Base-by-base conservation (phyloP, 2,888 invertebrate genomes). In the Diaprepes abbreviatus region DNA sequence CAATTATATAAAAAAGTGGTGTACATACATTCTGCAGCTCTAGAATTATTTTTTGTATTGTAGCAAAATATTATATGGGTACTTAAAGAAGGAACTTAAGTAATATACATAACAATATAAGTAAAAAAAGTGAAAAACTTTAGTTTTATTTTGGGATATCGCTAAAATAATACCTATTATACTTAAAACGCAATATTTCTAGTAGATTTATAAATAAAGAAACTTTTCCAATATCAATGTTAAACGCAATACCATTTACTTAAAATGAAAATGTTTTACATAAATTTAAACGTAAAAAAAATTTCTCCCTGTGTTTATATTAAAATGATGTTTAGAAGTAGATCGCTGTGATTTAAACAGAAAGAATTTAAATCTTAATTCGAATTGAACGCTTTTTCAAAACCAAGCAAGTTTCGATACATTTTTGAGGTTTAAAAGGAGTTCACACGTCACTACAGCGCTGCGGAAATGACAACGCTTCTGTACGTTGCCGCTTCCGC, bases 211-310 rank as follows among this genome's bases (percentile, higher is more conserved):
- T 77, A 76, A 77, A 73, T 75, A 81, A 82, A 60, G 24, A 62
- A 28, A 62, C 60, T 60, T 67, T 67, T 80, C 77, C 77, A 70
- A 74, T 82, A 82, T 81, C 82, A 78, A 80, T 82, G 82, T 82
- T 83, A 80, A 50, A 81, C 80, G 81, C 79, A 78, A 75, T 76
- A 74, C 76, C 77, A 75, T 76, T 75, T 66, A 77, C 17, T 57
- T 57, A 48, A 65, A 45, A 33, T 14, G 24, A 65, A 24, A 45
- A 12, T 65, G 24, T 45, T 71, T 58, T 73, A 71, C 71, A 69
- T 73, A 73, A 78, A 76, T 79, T 76, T 78, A 3, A 76, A 77
- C 76, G 78, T 80, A 78, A 77, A 72, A 58, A 67, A 74, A 71
- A 65, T 66, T 33, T 67, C 66, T 67, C 68, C 74, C 71, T 69